Base-by-base conservation (phyloP, 1,140 invertebrate species). In the Aporrectodea caliginosa region DNA sequence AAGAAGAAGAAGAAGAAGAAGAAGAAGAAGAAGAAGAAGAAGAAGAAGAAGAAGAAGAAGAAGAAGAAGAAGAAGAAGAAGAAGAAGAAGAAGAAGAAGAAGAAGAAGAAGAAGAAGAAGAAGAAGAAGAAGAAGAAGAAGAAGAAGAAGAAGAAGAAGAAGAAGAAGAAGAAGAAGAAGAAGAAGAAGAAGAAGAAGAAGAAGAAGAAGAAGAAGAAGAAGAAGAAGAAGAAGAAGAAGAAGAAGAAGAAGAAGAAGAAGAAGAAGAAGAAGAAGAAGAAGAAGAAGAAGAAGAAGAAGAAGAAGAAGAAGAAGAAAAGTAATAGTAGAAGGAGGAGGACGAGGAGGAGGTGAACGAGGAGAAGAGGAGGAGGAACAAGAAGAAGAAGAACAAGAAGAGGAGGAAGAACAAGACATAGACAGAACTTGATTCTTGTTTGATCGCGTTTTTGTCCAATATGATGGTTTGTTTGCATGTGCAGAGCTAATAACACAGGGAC, bases 231-330 rank as follows among this genome's bases (percentile, higher is more conserved):
- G 22, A 78, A 35, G 29, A 73, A 14, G 32, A 2, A 22, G 68
- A 81, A n/a, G 58, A 81, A 14, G 35, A 73, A 68, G 32, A 78
- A 30, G 71, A 72, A 35, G 74, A 78, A 78, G 22, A 6, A 30
- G 33, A 73, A 31, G 58, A 35, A 35, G 76, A 75, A 0, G 35
- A 78, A 71, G 58, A 75, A 69, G 27, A 30, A 58, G 29, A 22
- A 33, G 68, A 74, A 16, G 70, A 32, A 32, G 70, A 68, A 12
- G 77, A 69, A 29, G n/a, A n/a, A n/a, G n/a, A n/a, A n/a, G n/a
- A n/a, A n/a, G n/a, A n/a, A n/a, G n/a, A n/a, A n/a, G n/a, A n/a
- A n/a, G n/a, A n/a, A n/a, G n/a, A n/a, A n/a, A n/a, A n/a, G n/a
- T n/a, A n/a, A n/a, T n/a, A n/a, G n/a, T n/a, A n/a, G n/a, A n/a